phyloP scores from a whole-genome alignment of 2,797 vertebrate species.

The Orientallactaga sibirica region DNA sequence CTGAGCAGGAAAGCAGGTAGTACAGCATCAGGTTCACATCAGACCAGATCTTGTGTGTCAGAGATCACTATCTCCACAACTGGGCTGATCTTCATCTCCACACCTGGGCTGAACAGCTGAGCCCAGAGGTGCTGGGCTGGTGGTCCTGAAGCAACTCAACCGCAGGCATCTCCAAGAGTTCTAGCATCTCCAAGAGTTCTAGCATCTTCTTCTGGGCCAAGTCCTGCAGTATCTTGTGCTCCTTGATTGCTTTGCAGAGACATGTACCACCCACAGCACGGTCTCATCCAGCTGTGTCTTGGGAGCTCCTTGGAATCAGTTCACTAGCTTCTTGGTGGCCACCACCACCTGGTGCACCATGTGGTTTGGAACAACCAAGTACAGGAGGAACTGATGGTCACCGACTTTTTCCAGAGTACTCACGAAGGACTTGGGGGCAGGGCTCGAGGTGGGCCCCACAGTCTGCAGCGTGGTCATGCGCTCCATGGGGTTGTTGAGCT shows the following conservation, averaged over 20 bases:
- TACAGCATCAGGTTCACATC: slow-evolving; percentile 98
- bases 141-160: slow-evolving; percentile 93
- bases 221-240: slow-evolving; percentile 81
- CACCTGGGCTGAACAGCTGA: slow-evolving; percentile 97
- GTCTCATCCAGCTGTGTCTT: slow-evolving; percentile 93
- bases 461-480: slow-evolving; percentile 89
- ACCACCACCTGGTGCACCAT: slow-evolving; percentile 92
- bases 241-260: slow-evolving; percentile 92
- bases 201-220: slow-evolving; percentile 90
- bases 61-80: slow-evolving; percentile 98
- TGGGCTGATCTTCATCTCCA: slow-evolving; percentile 98
- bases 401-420: slow-evolving; percentile 92
- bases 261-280: slow-evolving; percentile 92
- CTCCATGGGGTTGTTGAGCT: slow-evolving; percentile 94
- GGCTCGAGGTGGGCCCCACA: slow-evolving; percentile 78
- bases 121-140: slow-evolving; percentile 92
- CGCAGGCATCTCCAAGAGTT: slow-evolving; percentile 54
- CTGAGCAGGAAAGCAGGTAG: slow-evolving; percentile 95
- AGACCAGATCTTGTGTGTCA: slow-evolving; percentile 94
- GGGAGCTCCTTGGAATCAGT: slow-evolving; percentile 92
- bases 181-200: slow-evolving; percentile 91
- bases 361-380: slow-evolving; percentile 90
- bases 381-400: slow-evolving; percentile 93
- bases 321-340: slow-evolving; percentile 91
- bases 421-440: slow-evolving; percentile 87